These are phyloP conservation scores for Microchirus variegatus DNA, from an alignment of 2,797 vertebrate genomes.

Conservation along the genomic window DNA sequence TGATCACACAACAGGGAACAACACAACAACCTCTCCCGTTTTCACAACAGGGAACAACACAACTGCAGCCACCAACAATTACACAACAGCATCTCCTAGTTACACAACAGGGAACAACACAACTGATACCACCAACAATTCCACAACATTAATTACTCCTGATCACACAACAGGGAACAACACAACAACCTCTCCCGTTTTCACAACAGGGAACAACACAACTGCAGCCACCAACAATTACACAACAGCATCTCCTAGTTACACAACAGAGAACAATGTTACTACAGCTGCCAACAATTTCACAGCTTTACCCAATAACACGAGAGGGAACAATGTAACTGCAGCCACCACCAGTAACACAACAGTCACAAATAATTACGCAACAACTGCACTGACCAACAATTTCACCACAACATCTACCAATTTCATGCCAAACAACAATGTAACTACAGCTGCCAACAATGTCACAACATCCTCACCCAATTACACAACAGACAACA, in stretches of 20 bases:
- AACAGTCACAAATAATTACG: constrained; percentile 3
- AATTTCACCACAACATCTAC: neutral
- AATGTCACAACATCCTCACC: neutral
- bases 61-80: neutral
- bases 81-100: neutral
- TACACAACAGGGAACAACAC: neutral
- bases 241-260: neutral
- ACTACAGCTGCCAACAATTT: neutral
- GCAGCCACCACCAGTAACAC: no score
- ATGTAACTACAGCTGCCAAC: neutral
- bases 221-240: neutral
- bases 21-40: neutral
- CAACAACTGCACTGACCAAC: constrained; percentile 8
- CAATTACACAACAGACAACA: neutral
- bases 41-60: constrained; percentile 13
- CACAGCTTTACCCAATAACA: neutral
- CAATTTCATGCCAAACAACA: neutral
- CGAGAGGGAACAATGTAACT: neutral
- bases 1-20: constrained; percentile 14
- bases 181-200: neutral
- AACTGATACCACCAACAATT: neutral
- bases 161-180: neutral
- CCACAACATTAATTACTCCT: neutral
- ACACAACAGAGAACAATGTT: neutral
- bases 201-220: neutral